Base-by-base conservation (phyloP, 2,888 invertebrate genomes). In the Epinotia demarniana region DNA sequence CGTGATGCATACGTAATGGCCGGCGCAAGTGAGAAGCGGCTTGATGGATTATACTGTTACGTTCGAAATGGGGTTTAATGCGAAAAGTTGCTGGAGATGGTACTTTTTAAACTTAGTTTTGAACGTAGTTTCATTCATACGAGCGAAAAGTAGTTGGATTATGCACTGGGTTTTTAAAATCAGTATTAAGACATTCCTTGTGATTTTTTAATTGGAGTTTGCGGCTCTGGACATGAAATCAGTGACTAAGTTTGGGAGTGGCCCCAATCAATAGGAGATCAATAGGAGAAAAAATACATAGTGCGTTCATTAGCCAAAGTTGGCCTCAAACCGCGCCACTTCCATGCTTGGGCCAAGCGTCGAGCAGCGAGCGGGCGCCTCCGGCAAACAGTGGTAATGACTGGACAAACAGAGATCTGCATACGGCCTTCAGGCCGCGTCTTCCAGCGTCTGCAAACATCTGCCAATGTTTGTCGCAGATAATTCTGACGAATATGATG, bases 361-460 rank as follows among this genome's bases (percentile, higher is more conserved):
- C 79, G 79, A 81, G 82, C 77, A 70, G 75, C 72, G 71, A 76
- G 77, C 76, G 75, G 77, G 78, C 78, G 80, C 81, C 80, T 78
- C 76, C 78, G 68, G 86, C 86, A 87, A 88, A 90, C 86, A 86
- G 86, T 90, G 85, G 89, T 95, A 95, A 95, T 95, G 94, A 94
- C 94, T 95, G 92, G 90, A 90, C 95, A 95, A 95, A 95, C 94
- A 95, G 89, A 89, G 92, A 95, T 95, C 94, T 95, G 94, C 95
- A 95, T 95, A 95, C 87, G 84, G 81, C 87, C 86, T 82, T 82
- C 82, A 79, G 80, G 81, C 80, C 78, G 77, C 70, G 76, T 58
- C 74, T 77, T 71, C 75, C 77, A 76, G 78, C 81, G 79, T 80
- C 74, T 57, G 9, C 43, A 58, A 19, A n/a, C 53, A 3, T 60